These are phyloP conservation scores for Heliconius hortense DNA, from an alignment of 2,888 invertebrate genomes.

Conservation along the genomic window DNA sequence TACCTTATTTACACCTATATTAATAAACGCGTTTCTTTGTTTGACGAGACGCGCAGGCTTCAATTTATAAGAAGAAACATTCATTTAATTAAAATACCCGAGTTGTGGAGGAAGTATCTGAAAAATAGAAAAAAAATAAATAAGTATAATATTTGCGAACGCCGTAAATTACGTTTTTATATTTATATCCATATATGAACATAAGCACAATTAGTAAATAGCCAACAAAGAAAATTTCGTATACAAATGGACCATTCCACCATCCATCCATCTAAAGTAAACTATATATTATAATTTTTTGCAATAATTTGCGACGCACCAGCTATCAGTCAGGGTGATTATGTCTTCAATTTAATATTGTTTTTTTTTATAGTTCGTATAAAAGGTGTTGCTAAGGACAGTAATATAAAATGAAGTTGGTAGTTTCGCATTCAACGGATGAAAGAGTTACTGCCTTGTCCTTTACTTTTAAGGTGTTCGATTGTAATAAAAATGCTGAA, in stretches of 20 bases:
- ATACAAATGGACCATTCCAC: neutral
- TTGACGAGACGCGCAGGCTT: neutral
- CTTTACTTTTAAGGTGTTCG: conserved; percentile 25
- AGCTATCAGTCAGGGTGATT: conserved; percentile 23
- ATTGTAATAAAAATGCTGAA: conserved; percentile 13
- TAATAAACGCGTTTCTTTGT: neutral
- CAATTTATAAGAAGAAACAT: neutral
- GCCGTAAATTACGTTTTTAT: neutral
- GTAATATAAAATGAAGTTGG: conserved; percentile 21
- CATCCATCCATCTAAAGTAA: neutral
- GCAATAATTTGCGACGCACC: conserved; percentile 9
- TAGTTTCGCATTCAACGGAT: conserved; percentile 29
- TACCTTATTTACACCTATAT: no score
- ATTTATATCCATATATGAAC: neutral
- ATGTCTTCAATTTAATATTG: conserved; percentile 24
- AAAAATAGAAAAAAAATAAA: neutral
- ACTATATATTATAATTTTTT: conserved; percentile 10
- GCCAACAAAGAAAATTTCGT: neutral
- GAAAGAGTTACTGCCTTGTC: conserved; percentile 26
- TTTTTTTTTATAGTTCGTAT: conserved; percentile 18
- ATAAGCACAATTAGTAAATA: neutral
- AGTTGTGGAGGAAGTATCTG: neutral
- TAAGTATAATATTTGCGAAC: neutral
- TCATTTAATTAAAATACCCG: neutral
- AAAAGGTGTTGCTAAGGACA: conserved; percentile 31